Conservation (phyloP, 37 sponge, comb jelly and placozoan genomes). For the Petrosia ficiformis region DNA sequence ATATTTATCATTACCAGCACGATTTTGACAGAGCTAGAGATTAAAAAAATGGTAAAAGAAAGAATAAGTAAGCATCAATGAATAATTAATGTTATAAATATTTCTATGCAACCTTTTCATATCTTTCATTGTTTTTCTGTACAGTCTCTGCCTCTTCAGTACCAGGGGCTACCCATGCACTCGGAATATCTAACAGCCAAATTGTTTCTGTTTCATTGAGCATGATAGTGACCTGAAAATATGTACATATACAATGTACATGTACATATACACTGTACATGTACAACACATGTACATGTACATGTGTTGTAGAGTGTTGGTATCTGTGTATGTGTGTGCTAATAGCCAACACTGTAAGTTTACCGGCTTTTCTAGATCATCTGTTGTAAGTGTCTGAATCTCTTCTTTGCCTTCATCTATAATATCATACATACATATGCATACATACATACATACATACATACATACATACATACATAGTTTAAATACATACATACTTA, state of each 20-base stretch:
- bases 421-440: neutral
- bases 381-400: neutral
- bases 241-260: neutral
- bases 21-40: slow-evolving; percentile 49
- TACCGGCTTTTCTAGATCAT: neutral
- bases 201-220: slow-evolving; percentile 94
- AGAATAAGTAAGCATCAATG: neutral
- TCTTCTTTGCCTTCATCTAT: neutral
- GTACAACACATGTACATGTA: slow-evolving; percentile 26
- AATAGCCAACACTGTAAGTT: neutral
- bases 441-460: slow-evolving; percentile 3
- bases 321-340: slow-evolving; percentile 22
- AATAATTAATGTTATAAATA: neutral
- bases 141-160: slow-evolving; percentile 75
- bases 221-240: slow-evolving; percentile 66
- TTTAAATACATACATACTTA: neutral
- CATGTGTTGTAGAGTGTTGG: slow-evolving; percentile 23
- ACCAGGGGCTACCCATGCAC: slow-evolving; percentile 75
- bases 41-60: too few relatives aligned
- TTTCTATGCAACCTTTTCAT: slow-evolving; percentile 70
- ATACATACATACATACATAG: neutral
- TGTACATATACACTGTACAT: neutral
- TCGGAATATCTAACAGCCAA: slow-evolving; percentile 84
- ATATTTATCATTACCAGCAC: slow-evolving; percentile 86
- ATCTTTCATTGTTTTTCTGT: slow-evolving; percentile 56